Conservation (phyloP, 1,140 invertebrate genomes). For the Aphelenchoides avenae region DNA sequence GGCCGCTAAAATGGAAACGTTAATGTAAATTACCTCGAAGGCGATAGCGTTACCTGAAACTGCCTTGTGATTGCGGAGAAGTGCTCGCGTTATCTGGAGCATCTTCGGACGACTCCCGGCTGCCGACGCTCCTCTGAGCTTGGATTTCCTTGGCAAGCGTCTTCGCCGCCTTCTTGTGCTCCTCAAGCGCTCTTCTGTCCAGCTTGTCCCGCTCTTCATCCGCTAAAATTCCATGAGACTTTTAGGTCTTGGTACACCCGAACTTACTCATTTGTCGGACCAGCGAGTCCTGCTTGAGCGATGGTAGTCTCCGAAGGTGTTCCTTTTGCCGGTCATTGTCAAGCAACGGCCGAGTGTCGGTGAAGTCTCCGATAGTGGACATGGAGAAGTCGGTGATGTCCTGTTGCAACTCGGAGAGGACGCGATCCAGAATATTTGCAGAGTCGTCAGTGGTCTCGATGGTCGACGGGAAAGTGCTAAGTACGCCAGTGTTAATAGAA, state of each 20-base stretch:
- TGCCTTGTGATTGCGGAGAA: not conserved
- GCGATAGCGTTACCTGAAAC: not conserved
- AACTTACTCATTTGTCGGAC: slow-evolving; percentile 11
- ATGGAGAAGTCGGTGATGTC: slow-evolving; percentile 54
- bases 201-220: slow-evolving; percentile 12
- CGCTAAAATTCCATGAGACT: slow-evolving; percentile 27
- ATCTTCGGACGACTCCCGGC: not conserved
- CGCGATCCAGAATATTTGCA: slow-evolving; percentile 28
- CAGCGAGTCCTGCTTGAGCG: not conserved
- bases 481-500: too few relatives aligned
- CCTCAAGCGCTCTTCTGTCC: slow-evolving; percentile 28
- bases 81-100: too few relatives aligned
- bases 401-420: slow-evolving; percentile 38
- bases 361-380: slow-evolving; percentile 34
- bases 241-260: slow-evolving; percentile 40
- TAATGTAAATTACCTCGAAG: slow-evolving; percentile 1
- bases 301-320: not conserved
- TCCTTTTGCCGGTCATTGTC: slow-evolving; percentile 5
- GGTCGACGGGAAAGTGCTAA: slow-evolving; percentile 2
- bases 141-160: not conserved
- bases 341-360: slow-evolving; percentile 41
- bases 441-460: slow-evolving; percentile 1
- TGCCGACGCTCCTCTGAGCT: not conserved
- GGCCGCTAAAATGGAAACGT: not conserved
- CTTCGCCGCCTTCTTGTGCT: slow-evolving; percentile 29